These are phyloP conservation scores for Calyptommatus sinebrachiatus DNA, from an alignment of 2,113 vertebrate genomes.

Conservation along the genomic window DNA sequence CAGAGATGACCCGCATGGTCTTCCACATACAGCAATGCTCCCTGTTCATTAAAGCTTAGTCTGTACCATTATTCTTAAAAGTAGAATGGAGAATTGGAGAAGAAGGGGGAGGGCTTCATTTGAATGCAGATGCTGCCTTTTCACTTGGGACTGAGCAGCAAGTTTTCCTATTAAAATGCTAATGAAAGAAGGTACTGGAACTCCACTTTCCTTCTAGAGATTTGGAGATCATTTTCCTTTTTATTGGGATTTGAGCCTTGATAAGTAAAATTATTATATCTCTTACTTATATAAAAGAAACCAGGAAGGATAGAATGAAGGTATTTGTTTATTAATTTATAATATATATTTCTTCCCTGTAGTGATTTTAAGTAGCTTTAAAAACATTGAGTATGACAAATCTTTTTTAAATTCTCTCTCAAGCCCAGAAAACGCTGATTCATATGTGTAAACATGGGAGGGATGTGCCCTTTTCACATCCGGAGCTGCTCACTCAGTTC, in stretches of 20 bases:
- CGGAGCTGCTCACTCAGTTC: no score
- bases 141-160: constrained; percentile 74
- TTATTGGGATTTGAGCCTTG: constrained; percentile 43
- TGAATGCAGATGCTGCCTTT: constrained; percentile 79
- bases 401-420: not conserved
- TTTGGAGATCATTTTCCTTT: constrained; percentile 54
- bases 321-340: not conserved
- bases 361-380: not conserved
- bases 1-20: constrained; percentile 50
- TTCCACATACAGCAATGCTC: constrained; percentile 45
- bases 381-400: not conserved
- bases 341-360: not conserved
- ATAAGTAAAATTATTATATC: constrained; percentile 36
- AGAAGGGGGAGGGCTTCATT: constrained; percentile 63
- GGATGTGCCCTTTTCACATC: no score
- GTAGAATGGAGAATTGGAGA: constrained; percentile 32
- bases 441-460: no score
- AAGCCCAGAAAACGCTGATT: no score
- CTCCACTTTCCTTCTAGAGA: constrained; percentile 67
- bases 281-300: constrained; percentile 30
- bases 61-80: constrained; percentile 64
- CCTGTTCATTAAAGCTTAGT: constrained; percentile 43
- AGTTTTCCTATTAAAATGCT: constrained; percentile 87
- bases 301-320: not conserved
- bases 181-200: constrained; percentile 77